Evolutionary conservation across 2,113 vertebrate genomes (phyloP), one percentile per base, ranked within the genome.

Genomic region (Apteryx owenii): DNA sequence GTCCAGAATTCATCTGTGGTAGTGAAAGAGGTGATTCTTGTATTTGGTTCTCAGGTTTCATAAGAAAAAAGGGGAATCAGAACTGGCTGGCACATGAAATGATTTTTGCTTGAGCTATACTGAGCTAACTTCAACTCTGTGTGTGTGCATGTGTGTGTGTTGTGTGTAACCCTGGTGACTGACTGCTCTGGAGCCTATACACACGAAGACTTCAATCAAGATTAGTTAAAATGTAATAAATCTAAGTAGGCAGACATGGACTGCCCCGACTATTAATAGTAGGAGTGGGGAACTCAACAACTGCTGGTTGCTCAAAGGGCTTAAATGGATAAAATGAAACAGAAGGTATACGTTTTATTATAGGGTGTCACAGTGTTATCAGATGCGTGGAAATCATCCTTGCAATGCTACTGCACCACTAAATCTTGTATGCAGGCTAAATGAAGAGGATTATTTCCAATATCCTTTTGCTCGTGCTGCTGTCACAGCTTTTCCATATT

Each of bases 141-240:
- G 22, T 54, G 56, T 40, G 12, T 12, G 36, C 31, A 20, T 77
- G 38, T 20, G 12, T 28, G 17, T 42, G 2, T 80, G 3, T 68
- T 93, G 70, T 80, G 54, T 64, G 93, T 89, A 91, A 95, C 95
- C 96, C 42, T 95, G 82, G 91, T 78, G 96, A 97, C 86, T 87
- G 81, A 84, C 68, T 78, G 56, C 91, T 90, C 93, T 76, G 82
- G 88, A 93, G 76, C 79, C 91, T 69, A 83, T 81, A 86, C 91
- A 96, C 91, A 72, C 0, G 1, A 96, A 95, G 89, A 71, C 94
- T 97, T 97, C 94, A 96, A 96, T 96, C 96, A 97, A 97, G 96
- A 97, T 97, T 84, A 96, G 95, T 97, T 96, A 96, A 97, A 97
- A 97, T 90, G 95, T 91, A 97, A 97, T 97, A 97, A 97, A 97